These are phyloP conservation scores for Nomada hirtipes DNA, from an alignment of 2,888 invertebrate species.

Conservation along the genomic window DNA sequence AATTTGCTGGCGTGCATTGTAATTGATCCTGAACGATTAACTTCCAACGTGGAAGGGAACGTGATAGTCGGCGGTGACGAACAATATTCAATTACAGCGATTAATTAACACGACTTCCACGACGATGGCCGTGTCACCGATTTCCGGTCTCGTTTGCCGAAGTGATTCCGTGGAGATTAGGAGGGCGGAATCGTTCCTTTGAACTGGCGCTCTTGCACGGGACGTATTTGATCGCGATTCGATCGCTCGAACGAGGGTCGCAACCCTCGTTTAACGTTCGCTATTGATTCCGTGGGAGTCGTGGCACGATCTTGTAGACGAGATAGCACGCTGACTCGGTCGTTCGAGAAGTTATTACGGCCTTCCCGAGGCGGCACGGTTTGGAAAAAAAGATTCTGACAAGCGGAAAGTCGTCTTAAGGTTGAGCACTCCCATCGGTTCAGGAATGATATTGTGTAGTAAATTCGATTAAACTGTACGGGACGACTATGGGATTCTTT, in stretches of 20 bases:
- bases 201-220: background rate
- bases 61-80: background rate
- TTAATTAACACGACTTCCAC: constrained; percentile 29
- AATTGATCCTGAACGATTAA: background rate
- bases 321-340: constrained; percentile 20
- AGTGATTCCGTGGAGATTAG: constrained; percentile 18
- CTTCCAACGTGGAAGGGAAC: background rate
- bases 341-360: background rate
- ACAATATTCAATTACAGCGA: constrained; percentile 31
- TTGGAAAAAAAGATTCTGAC: background rate
- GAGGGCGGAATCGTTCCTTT: constrained; percentile 30
- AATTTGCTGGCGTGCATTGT: too few species aligned
- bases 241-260: constrained; percentile 22
- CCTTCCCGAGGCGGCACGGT: background rate
- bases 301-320: constrained; percentile 10
- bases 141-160: constrained; percentile 26
- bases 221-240: constrained; percentile 33
- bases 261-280: constrained; percentile 41
- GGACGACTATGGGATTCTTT: too few species aligned
- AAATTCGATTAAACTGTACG: background rate
- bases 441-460: background rate
- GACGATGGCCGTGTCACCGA: constrained; percentile 16
- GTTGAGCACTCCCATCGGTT: background rate
- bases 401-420: background rate
- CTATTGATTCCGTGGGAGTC: constrained; percentile 44